Conservation (phyloP, 2,888 invertebrate genomes). For the Cephus pygmeus region DNA sequence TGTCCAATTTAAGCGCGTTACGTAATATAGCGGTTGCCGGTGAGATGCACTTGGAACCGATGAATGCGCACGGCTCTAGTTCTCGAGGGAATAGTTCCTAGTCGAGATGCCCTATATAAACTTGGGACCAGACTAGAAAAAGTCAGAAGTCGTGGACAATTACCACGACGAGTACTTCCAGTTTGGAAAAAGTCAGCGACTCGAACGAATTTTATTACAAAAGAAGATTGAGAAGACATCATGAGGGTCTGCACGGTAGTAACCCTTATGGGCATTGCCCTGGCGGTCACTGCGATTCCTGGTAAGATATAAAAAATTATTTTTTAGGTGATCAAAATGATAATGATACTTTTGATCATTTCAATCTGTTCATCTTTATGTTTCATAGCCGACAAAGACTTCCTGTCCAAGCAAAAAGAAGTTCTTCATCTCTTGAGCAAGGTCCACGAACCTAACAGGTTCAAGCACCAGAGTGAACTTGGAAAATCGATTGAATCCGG, state of each 20-base stretch:
- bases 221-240: not conserved
- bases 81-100: not conserved
- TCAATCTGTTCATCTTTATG: not conserved
- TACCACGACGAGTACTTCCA: not conserved
- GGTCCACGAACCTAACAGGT: conserved; percentile 73
- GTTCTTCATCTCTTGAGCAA: conserved; percentile 72
- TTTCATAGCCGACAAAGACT: conserved; percentile 68
- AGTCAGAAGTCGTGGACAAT: conserved; percentile 5
- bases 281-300: not conserved
- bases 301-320: not conserved
- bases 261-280: conserved; percentile 3
- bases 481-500: conserved; percentile 72
- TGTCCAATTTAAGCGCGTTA: not conserved
- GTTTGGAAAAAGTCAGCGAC: not conserved
- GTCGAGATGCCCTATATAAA: not conserved
- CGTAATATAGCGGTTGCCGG: not conserved
- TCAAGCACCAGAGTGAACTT: conserved; percentile 69
- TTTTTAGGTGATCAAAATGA: not conserved
- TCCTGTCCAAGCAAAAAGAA: conserved; percentile 70
- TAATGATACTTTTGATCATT: not conserved
- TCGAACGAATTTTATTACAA: not conserved
- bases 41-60: conserved; percentile 10
- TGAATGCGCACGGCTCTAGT: conserved; percentile 19
- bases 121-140: not conserved
- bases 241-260: conserved; percentile 4